Base-by-base conservation (phyloP, 1,140 invertebrate species). In the Musca domestica region DNA sequence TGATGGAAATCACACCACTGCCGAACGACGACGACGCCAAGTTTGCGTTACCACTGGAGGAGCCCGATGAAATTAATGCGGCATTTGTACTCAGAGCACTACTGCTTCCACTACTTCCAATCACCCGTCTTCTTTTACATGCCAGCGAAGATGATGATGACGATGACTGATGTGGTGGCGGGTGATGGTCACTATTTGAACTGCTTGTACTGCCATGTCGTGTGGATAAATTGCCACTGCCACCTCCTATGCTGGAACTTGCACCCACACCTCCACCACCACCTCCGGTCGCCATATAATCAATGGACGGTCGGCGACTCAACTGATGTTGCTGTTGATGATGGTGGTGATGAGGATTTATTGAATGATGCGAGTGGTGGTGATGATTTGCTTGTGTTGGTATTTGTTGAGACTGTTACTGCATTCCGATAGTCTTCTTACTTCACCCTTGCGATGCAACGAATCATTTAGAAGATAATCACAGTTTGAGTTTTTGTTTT, bases 231-330 rank as follows among this genome's bases (percentile, higher is more conserved):
- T 51, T 54, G 6, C 64, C 72, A 52, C 34, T 14, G n/a, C 72
- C 9, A 34, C 46, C 66, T 80, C 74, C 66, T 23, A 25, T 27
- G n/a, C 74, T 73, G 14, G 76, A 19, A 9, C 34, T 12, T 17
- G 20, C 34, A 17, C 6, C 58, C 72, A 65, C 27, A 23, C 48
- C 27, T 49, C 73, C 70, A 20, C 69, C 74, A 52, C 67, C 74
- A 25, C 58, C 51, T 17, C 74, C 73, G 17, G 77, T 70, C 19
- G 75, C 73, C n/a, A 76, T 69, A 65, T 74, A 74, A 74, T 82
- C 81, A 23, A 77, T 82, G 71, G 81, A 82, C 66, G 80, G 81
- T 30, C 81, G 76, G 6, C 80, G 76, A 65, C 75, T 71, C 64
- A 69, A 75, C 67, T 83, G 15, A 71, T 80, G 72, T 71, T 75